Conservation (phyloP, 2,113 vertebrate species). For the Neofelis nebulosa region DNA sequence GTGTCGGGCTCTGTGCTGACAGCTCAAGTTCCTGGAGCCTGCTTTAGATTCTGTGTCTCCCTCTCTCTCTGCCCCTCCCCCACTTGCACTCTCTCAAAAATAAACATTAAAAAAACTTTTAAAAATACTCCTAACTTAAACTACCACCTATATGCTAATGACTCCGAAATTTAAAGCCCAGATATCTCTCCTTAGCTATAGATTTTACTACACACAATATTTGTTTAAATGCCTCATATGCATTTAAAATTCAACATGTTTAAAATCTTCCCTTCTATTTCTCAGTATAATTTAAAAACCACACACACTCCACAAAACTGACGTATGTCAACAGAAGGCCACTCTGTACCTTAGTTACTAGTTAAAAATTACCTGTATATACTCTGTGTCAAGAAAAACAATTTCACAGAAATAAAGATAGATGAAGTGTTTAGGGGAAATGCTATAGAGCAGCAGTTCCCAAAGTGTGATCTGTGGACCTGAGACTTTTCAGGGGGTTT, state of each 20-base stretch:
- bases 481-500: neutral
- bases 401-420: neutral
- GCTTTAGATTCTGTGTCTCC: too few species aligned
- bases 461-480: neutral
- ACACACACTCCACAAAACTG: neutral
- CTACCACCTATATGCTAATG: neutral
- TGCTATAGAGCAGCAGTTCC: neutral
- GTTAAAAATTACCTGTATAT: neutral
- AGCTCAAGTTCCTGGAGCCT: too few species aligned
- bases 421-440: neutral
- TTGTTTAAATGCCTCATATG: neutral
- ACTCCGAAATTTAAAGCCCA: neutral
- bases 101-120: too few species aligned
- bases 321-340: neutral
- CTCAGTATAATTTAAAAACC: conserved; percentile 4
- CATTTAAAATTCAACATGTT: conserved; percentile 8
- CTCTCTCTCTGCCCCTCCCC: too few species aligned
- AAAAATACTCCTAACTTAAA: neutral
- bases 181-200: neutral
- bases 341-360: neutral
- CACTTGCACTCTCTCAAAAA: too few species aligned
- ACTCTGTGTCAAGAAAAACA: neutral
- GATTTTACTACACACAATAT: neutral
- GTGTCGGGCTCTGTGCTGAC: too few species aligned
- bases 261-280: neutral